A percentile compares a stretch with the other conserved stretches of the same genome.
phyloP scores from a whole-genome alignment of 2,888 invertebrate genomes.

The Aspidiotus destructor region DNA sequence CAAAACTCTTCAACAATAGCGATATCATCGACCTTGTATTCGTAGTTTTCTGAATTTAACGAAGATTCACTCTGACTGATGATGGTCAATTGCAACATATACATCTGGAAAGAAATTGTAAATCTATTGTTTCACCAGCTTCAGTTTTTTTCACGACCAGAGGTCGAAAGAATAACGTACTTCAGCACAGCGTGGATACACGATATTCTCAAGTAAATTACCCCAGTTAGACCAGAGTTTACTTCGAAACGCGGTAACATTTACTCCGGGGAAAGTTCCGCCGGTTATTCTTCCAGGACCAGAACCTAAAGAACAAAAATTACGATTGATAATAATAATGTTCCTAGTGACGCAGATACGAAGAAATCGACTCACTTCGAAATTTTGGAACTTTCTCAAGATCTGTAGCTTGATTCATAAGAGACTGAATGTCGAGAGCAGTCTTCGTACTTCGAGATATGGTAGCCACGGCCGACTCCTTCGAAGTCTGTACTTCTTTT shows the following conservation, averaged over 20 bases:
- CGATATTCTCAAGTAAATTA: constrained; percentile 66
- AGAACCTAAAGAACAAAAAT: constrained; percentile 36
- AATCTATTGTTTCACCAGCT: neutral
- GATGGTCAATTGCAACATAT: constrained; percentile 14
- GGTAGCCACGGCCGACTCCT: constrained; percentile 43
- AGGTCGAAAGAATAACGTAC: constrained; percentile 41
- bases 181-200: constrained; percentile 62
- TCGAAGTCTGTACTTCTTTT: constrained; percentile 45
- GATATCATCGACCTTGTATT: constrained; percentile 2
- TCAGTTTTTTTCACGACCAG: neutral
- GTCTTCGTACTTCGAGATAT: constrained; percentile 45
- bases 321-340: neutral
- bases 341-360: neutral
- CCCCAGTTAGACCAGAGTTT: constrained; percentile 84
- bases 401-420: constrained; percentile 37
- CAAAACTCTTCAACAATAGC: constrained; percentile 27
- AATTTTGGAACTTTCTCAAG: constrained; percentile 23
- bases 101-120: constrained; percentile 7
- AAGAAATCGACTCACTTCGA: constrained; percentile 14
- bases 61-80: constrained; percentile 7
- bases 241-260: constrained; percentile 51
- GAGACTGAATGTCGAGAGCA: constrained; percentile 44
- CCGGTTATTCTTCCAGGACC: constrained; percentile 51
- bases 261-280: constrained; percentile 48
- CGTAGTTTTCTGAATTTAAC: constrained; percentile 15